Evolutionary conservation across 92 coral and sea anemone species (phyloP), one percentile per base, ranked within the genome.

Genomic region (Meandrina meandrites): DNA sequence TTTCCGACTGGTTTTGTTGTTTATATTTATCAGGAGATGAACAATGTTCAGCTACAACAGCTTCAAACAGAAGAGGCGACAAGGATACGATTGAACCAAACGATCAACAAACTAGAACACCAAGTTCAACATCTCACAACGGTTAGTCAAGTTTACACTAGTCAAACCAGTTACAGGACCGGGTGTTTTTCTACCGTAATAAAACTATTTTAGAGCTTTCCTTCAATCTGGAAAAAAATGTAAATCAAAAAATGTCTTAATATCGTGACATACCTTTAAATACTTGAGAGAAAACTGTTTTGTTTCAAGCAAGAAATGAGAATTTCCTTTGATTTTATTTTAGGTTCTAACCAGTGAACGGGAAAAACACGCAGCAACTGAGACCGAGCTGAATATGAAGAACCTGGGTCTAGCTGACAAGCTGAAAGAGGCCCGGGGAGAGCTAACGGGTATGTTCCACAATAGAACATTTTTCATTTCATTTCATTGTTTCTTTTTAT

Each of bases 311-410:
- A 73, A 40, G 48, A 37, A 37, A 37, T 62, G 9, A 18, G 24
- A 35, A 79, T 79, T 22, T 28, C 17, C 36, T 28, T 35, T n/a
- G 1, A n/a, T 74, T 36, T 6, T 42, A n/a, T 58, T 83, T 58
- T 50, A 97, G 99, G 93, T 92, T 79, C 88, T 97, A 40, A 84
- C 95, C 16, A 91, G 94, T 79, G 99, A 97, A 24, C 91, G 99
- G 67, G 95, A 92, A 56, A 97, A 92, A 40, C 92, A 91, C 84
- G 96, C 98, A 7, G 94, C 94, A 4, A 82, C 86, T 32, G 99
- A 97, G 84, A 94, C 99, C 45, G 99, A 95, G 75, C 84, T 97
- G 51, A 97, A 97, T 85, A 92, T 93, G 98, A 95, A 92, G 78
- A 91, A 92, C 89, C 91, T 95, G 53, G 93, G 96, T 22, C 88